These are phyloP conservation scores for Scaptomyza hsui DNA, from an alignment of 1,140 invertebrate genomes.

Conservation along the genomic window DNA sequence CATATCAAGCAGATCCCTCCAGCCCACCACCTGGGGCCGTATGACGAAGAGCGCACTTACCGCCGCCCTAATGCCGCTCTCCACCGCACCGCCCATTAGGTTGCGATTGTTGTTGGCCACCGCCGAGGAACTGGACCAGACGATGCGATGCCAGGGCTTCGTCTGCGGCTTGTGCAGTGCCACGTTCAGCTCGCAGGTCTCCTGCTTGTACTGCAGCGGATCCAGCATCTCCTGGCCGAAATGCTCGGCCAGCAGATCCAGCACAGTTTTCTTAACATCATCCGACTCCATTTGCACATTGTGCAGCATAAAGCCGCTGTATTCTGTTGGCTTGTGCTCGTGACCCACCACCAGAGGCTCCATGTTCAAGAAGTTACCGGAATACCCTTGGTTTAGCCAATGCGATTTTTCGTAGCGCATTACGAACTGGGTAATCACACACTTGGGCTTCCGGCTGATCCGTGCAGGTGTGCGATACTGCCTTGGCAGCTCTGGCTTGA, in stretches of 20 bases:
- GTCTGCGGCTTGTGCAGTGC: constrained; percentile 39
- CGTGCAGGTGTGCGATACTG: constrained; percentile 5
- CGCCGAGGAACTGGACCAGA: constrained; percentile 75
- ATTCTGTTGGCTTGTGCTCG: constrained; percentile 17
- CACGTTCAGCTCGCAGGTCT: constrained; percentile 44
- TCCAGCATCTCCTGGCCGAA: constrained; percentile 66
- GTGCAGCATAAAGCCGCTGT: constrained; percentile 63
- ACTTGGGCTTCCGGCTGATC: not conserved
- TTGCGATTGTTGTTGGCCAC: constrained; percentile 67
- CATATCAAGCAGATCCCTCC: constrained; percentile 64
- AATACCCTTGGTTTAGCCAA: constrained; percentile 60
- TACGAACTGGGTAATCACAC: constrained; percentile 54
- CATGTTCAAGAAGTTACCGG: constrained; percentile 59
- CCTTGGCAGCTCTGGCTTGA: constrained; percentile 57
- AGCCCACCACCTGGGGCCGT: constrained; percentile 70
- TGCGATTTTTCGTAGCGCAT: constrained; percentile 54
- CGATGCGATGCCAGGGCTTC: constrained; percentile 66
- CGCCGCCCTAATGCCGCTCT: constrained; percentile 76
- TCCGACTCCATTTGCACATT: constrained; percentile 17
- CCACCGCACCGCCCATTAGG: constrained; percentile 71
- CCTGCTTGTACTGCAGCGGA: constrained; percentile 39
- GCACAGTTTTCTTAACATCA: constrained; percentile 24
- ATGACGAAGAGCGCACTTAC: constrained; percentile 68
- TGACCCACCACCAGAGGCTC: constrained; percentile 59
- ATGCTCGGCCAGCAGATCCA: constrained; percentile 39